These are phyloP conservation scores for Dipodomys ordii DNA, from an alignment of 2,113 vertebrate species.

Conservation along the genomic window DNA sequence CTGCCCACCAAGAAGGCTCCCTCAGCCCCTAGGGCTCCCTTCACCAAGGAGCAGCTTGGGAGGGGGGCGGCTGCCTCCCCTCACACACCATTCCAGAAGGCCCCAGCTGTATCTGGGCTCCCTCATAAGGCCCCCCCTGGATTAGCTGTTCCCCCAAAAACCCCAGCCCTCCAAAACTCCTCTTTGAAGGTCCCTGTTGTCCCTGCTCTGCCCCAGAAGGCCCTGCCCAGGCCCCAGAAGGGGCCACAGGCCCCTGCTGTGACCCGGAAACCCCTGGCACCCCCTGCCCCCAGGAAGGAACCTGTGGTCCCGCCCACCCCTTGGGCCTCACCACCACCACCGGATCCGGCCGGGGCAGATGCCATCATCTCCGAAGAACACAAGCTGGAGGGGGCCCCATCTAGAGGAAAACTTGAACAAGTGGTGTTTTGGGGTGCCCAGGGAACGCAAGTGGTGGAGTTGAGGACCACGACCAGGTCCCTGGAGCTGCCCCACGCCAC, in stretches of 20 bases:
- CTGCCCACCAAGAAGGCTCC: neutral
- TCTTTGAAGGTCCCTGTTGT: neutral
- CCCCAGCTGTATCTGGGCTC: accelerated
- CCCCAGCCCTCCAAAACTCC: accelerated
- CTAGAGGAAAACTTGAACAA: accelerated
- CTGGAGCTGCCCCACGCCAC: neutral
- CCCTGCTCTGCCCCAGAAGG: neutral
- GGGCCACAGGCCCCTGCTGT: neutral
- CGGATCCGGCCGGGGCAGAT: accelerated
- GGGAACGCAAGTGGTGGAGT: neutral
- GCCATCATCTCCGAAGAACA: accelerated
- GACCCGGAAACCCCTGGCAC: neutral
- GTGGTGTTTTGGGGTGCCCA: neutral
- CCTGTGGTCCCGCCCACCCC: neutral
- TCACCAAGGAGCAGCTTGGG: neutral
- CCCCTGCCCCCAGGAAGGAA: neutral
- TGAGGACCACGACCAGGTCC: neutral
- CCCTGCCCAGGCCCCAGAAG: neutral
- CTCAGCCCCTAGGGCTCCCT: accelerated
- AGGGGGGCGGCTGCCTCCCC: neutral
- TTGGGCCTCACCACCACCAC: accelerated
- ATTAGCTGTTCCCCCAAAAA: neutral
- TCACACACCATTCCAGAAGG: neutral
- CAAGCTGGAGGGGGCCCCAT: neutral
- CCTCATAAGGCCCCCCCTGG: neutral